phyloP scores from a whole-genome alignment of 2,113 vertebrate species.

The Varanus salvator region DNA sequence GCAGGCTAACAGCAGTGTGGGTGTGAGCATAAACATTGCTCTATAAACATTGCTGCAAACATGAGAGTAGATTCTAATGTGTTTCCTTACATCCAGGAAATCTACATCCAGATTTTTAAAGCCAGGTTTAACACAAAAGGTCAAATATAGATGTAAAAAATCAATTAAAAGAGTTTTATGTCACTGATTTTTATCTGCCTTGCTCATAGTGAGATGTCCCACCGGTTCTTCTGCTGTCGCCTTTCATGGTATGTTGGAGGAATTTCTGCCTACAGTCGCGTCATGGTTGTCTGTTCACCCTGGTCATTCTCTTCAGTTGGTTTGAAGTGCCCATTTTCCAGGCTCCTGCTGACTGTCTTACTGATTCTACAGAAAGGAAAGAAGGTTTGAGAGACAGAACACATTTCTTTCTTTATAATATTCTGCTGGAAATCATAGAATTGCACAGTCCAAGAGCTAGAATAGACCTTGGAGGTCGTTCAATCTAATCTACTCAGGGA shows the following conservation, averaged over 20 bases:
- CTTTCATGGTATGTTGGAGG: neutral
- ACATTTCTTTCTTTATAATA: fast-evolving
- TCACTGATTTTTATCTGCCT: neutral
- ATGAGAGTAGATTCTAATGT: neutral
- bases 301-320: constrained; percentile 24
- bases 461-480: neutral
- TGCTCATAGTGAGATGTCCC: neutral
- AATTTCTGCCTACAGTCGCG: constrained; percentile 52
- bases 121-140: neutral
- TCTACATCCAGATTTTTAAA: neutral
- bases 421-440: neutral
- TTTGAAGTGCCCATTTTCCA: constrained; percentile 39
- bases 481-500: neutral
- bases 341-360: constrained; percentile 9
- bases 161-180: neutral
- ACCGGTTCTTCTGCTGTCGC: neutral
- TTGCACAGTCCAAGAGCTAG: neutral
- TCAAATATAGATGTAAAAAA: neutral
- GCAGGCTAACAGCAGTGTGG: neutral
- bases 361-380: constrained; percentile 36
- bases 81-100: too few relatives aligned
- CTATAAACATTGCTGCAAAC: neutral
- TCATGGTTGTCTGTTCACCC: constrained; percentile 34
- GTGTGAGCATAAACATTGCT: too few relatives aligned
- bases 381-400: constrained; percentile 4